Percentiles rank a stretch among this genome's conserved stretches.
Evolutionary conservation across 1,140 invertebrate species (phyloP).

Genomic region (Ridgeia piscesae): DNA sequence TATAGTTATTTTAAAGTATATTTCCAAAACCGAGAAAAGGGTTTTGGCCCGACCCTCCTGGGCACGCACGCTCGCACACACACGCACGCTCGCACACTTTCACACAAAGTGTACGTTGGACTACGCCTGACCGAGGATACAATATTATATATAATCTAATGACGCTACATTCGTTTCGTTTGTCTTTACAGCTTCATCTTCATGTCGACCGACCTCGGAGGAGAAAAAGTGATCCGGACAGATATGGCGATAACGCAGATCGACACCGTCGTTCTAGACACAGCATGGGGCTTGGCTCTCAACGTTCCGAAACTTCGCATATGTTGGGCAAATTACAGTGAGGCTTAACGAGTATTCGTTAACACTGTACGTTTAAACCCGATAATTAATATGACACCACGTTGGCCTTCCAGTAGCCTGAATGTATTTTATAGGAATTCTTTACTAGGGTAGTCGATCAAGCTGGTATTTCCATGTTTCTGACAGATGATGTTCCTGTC

Average conservation of each 20-base stretch:
- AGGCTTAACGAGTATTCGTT: neutral
- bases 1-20: no score
- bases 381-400: neutral
- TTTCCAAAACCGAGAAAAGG: no score
- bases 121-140: no score
- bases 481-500: no score
- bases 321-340: neutral
- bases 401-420: neutral
- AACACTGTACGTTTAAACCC: neutral
- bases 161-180: neutral
- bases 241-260: neutral
- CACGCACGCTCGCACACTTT: neutral
- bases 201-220: neutral
- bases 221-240: neutral
- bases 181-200: neutral
- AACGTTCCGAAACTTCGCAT: neutral
- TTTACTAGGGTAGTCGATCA: no score
- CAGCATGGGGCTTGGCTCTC: neutral
- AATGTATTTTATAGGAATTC: no score
- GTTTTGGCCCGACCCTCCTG: no score
- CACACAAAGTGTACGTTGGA: neutral
- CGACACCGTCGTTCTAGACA: neutral
- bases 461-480: no score
- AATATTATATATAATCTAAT: neutral
- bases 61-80: neutral